These are phyloP conservation scores for Tinea trinotella DNA, from an alignment of 2,888 invertebrate species.

Conservation along the genomic window DNA sequence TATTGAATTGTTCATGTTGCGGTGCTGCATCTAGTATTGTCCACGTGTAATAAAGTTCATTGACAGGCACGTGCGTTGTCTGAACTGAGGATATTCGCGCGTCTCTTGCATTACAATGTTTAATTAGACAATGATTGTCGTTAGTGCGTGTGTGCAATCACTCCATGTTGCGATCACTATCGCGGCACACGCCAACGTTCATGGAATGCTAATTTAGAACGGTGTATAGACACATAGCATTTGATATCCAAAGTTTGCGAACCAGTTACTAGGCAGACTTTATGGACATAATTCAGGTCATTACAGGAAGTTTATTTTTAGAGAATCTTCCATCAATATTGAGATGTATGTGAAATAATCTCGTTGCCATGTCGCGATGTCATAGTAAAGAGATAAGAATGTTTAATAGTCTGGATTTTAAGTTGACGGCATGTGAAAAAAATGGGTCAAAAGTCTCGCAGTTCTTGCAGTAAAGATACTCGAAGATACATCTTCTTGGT, in stretches of 20 bases:
- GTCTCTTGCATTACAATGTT: slow-evolving; percentile 66
- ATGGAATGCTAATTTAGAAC: slow-evolving; percentile 49
- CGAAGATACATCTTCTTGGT: too few relatives aligned
- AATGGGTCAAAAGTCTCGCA: background rate
- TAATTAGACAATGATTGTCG: slow-evolving; percentile 65
- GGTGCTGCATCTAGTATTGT: slow-evolving; percentile 18
- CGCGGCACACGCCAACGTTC: slow-evolving; percentile 35
- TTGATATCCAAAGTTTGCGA: background rate
- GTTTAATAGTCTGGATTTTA: too few relatives aligned
- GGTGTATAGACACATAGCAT: slow-evolving; percentile 24
- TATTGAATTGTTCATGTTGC: too few relatives aligned
- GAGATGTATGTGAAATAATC: background rate
- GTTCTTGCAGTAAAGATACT: background rate
- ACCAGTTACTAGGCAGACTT: background rate
- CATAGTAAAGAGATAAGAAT: too few relatives aligned
- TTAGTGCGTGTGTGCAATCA: slow-evolving; percentile 45
- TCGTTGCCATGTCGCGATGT: background rate
- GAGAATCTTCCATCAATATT: background rate
- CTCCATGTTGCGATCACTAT: slow-evolving; percentile 46
- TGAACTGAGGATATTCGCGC: slow-evolving; percentile 54
- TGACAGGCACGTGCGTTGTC: slow-evolving; percentile 69
- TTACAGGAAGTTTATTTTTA: background rate
- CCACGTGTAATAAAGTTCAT: slow-evolving; percentile 58
- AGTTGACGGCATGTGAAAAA: background rate
- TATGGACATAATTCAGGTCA: background rate